Conservation (phyloP, 2,888 invertebrate genomes). For the Gisinianus flammeolus region DNA sequence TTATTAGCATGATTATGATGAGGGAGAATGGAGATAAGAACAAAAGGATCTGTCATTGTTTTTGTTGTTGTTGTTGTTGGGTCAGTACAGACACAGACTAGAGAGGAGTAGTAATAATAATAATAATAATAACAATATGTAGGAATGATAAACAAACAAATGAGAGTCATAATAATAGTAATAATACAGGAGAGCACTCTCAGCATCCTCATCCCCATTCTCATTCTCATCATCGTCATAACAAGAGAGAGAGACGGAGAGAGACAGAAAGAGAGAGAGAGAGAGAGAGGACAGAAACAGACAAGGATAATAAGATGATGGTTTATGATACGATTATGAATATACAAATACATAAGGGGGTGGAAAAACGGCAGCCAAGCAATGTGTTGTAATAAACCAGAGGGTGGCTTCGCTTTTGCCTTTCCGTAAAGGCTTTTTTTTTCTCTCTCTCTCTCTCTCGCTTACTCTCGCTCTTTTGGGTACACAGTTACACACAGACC, state of each 20-base stretch:
- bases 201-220: neutral
- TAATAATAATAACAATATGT: too few species aligned
- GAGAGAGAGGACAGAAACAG: conserved; percentile 1
- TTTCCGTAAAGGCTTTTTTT: conserved; percentile 1
- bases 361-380: conserved; percentile 2
- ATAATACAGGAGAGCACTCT: neutral
- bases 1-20: neutral
- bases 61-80: neutral
- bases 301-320: conserved; percentile 35
- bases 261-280: neutral
- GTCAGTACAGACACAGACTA: neutral
- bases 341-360: conserved; percentile 33
- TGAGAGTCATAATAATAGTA: conserved; percentile 2
- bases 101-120: neutral
- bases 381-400: neutral
- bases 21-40: neutral
- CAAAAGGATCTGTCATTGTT: neutral
- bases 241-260: neutral
- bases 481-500: neutral
- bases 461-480: neutral
- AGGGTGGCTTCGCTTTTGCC: neutral
- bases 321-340: conserved; percentile 33
- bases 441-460: neutral
- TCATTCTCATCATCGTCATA: neutral
- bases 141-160: too few species aligned